phyloP scores from a whole-genome alignment of 2,888 invertebrate species.

The Xylophagus ater region DNA sequence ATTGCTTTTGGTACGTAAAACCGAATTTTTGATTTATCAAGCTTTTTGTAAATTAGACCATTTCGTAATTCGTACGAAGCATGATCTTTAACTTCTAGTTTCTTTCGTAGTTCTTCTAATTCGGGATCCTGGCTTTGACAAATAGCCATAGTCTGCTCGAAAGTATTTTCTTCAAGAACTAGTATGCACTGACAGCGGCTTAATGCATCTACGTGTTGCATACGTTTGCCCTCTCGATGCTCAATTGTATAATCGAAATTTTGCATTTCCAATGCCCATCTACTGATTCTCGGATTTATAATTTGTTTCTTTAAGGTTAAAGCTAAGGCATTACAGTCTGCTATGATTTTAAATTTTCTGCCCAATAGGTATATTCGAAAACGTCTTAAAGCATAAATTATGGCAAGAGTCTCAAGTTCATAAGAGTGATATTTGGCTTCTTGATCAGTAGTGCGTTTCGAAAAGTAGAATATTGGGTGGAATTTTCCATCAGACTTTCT shows the following conservation, averaged over 20 bases:
- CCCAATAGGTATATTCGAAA: too few species aligned
- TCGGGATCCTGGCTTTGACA: constrained; percentile 6
- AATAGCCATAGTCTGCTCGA: too few species aligned
- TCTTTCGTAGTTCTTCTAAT: constrained; percentile 16
- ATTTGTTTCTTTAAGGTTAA: too few species aligned
- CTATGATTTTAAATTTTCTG: constrained; percentile 22
- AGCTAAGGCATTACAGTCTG: constrained; percentile 21
- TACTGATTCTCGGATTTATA: too few species aligned
- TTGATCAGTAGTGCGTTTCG: too few species aligned
- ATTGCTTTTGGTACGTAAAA: constrained; percentile 14
- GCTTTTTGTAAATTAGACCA: constrained; percentile 7
- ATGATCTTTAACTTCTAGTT: constrained; percentile 12
- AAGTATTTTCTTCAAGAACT: too few species aligned
- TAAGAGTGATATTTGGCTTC: constrained; percentile 23
- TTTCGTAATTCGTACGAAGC: constrained; percentile 5
- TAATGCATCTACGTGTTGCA: too few species aligned
- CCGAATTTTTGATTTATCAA: constrained; percentile 1
- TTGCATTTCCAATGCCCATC: too few species aligned
- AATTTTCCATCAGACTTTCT: too few species aligned
- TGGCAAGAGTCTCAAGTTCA: constrained; percentile 24
- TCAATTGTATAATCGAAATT: constrained; percentile 17
- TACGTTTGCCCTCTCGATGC: constrained; percentile 13
- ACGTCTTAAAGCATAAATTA: too few species aligned
- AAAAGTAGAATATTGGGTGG: too few species aligned
- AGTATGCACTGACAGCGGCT: too few species aligned